phyloP scores from a whole-genome alignment of 2,888 invertebrate species.

The Junonia oenone region DNA sequence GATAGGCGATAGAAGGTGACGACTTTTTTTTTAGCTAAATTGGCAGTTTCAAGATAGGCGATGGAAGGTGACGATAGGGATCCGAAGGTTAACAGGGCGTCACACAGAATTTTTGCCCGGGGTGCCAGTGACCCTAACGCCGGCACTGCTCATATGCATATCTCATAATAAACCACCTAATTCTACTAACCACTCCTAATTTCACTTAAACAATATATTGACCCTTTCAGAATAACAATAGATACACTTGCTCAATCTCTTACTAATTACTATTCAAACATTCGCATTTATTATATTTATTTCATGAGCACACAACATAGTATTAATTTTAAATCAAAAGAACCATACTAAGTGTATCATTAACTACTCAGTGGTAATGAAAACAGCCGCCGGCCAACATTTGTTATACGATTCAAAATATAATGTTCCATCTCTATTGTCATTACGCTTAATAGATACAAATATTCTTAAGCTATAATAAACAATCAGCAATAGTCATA shows the following conservation, averaged over 20 bases:
- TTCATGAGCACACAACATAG: background rate
- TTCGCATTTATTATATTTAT: background rate
- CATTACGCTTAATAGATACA: constrained; percentile 5
- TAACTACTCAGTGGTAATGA: constrained; percentile 12
- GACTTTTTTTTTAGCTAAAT: too few relatives aligned
- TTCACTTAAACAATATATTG: too few relatives aligned
- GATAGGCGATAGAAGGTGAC: too few relatives aligned
- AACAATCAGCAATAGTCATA: background rate
- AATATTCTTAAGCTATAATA: background rate
- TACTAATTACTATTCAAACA: background rate
- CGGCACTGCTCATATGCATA: too few relatives aligned
- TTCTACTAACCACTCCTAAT: too few relatives aligned
- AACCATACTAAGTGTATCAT: constrained; percentile 3
- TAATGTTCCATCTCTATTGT: constrained; percentile 9
- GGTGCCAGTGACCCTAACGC: too few relatives aligned
- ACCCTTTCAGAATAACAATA: too few relatives aligned
- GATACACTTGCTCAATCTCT: too few relatives aligned
- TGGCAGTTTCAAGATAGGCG: too few relatives aligned
- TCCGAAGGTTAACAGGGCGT: too few relatives aligned
- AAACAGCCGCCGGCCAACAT: constrained; percentile 10
- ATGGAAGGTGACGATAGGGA: too few relatives aligned
- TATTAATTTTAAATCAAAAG: background rate
- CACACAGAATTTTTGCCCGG: too few relatives aligned
- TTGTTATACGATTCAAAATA: constrained; percentile 2
- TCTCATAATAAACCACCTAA: background rate